phyloP scores from a whole-genome alignment of 2,888 invertebrate genomes.

The Myopa tessellatipennis region DNA sequence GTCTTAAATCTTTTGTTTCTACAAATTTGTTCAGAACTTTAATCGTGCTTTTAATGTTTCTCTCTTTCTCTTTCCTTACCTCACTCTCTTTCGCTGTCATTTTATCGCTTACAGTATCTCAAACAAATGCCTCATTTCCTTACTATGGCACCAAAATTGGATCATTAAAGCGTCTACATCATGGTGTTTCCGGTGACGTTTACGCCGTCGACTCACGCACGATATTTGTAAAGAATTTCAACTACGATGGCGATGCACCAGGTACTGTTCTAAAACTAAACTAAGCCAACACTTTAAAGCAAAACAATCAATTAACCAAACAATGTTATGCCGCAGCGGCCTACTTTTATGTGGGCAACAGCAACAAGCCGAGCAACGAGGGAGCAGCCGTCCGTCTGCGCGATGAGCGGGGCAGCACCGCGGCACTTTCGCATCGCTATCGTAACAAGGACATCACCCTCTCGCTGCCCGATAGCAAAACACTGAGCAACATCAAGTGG shows the following conservation, averaged over 20 bases:
- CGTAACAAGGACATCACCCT: constrained; percentile 85
- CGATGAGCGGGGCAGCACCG: constrained; percentile 85
- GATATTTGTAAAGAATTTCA: constrained; percentile 86
- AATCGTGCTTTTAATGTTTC: constrained; percentile 33
- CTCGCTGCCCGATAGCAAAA: constrained; percentile 88
- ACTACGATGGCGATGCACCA: constrained; percentile 91
- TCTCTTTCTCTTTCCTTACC: constrained; percentile 15
- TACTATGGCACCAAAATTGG: constrained; percentile 86
- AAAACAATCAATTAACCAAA: background rate
- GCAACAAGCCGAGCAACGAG: constrained; percentile 75
- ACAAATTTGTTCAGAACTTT: constrained; percentile 26
- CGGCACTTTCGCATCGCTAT: constrained; percentile 80
- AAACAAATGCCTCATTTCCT: constrained; percentile 66
- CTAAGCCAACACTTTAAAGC: background rate
- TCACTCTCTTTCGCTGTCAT: constrained; percentile 42
- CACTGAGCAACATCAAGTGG: constrained; percentile 85
- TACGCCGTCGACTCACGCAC: constrained; percentile 91
- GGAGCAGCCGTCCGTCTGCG: constrained; percentile 78
- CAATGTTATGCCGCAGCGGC: constrained; percentile 74
- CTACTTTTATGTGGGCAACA: constrained; percentile 87
- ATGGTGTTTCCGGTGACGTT: constrained; percentile 86
- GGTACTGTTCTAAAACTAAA: constrained; percentile 69
- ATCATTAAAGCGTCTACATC: constrained; percentile 81
- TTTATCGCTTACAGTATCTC: constrained; percentile 51
- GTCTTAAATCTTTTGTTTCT: constrained; percentile 61